phyloP scores from a whole-genome alignment of 2,888 invertebrate genomes.

The Andricus curvator region DNA sequence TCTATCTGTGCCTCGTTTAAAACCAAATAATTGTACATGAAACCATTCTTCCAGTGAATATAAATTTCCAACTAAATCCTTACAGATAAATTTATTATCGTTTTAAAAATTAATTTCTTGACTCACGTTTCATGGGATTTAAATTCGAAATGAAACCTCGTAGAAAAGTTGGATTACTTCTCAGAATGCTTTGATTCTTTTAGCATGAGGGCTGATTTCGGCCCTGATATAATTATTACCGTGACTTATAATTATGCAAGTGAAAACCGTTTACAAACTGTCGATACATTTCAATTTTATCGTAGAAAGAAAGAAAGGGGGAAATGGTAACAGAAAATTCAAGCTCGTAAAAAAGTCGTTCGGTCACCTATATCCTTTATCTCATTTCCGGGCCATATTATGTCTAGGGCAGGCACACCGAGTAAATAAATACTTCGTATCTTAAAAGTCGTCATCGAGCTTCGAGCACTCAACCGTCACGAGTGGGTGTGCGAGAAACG shows the following conservation, averaged over 20 bases:
- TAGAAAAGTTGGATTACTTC: neutral
- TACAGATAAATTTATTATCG: too few species aligned
- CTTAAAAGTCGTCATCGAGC: slow-evolving; percentile 64
- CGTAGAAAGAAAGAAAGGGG: neutral
- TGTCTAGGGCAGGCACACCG: slow-evolving; percentile 65
- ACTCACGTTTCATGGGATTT: neutral
- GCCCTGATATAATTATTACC: neutral
- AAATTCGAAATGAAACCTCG: neutral
- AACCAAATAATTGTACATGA: too few species aligned
- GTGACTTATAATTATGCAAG: too few species aligned
- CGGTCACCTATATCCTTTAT: slow-evolving; percentile 63
- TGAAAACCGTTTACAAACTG: neutral
- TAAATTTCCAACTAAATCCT: too few species aligned
- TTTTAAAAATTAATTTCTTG: neutral
- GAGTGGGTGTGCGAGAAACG: neutral
- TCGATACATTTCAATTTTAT: neutral
- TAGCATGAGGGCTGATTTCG: neutral
- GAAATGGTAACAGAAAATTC: neutral
- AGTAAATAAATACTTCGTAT: slow-evolving; percentile 74
- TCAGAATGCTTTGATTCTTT: neutral
- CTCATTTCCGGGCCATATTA: slow-evolving; percentile 72
- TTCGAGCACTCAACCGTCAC: slow-evolving; percentile 5
- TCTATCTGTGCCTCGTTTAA: too few species aligned
- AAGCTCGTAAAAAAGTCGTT: neutral
- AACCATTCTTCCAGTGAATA: too few species aligned